These are phyloP conservation scores for Mycalesis mineus DNA, from an alignment of 2,888 invertebrate genomes.

Conservation along the genomic window DNA sequence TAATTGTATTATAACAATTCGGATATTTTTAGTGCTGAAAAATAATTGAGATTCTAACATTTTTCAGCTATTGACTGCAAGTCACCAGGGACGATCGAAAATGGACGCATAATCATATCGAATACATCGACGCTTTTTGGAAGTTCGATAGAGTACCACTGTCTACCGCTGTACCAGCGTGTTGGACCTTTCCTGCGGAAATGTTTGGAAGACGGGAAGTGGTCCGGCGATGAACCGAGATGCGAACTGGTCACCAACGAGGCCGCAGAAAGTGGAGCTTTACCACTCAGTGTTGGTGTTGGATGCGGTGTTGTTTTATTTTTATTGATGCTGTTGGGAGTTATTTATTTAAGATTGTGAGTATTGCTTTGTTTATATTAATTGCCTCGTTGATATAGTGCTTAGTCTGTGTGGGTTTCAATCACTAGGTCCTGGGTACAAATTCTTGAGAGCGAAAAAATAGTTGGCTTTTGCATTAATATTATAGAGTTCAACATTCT, in stretches of 20 bases:
- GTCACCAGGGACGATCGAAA: slow-evolving; percentile 86
- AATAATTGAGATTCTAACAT: no score
- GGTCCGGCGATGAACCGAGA: slow-evolving; percentile 92
- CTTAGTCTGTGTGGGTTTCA: no score
- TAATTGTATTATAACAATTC: no score
- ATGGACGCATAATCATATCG: slow-evolving; percentile 90
- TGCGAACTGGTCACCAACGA: slow-evolving; percentile 86
- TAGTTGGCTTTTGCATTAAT: no score
- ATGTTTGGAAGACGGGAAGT: slow-evolving; percentile 88
- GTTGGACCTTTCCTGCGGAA: slow-evolving; percentile 89
- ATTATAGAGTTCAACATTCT: no score
- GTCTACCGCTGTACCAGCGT: slow-evolving; percentile 89
- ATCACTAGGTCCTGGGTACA: no score
- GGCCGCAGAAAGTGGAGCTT: slow-evolving; percentile 83
- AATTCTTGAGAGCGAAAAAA: no score
- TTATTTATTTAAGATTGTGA: slow-evolving; percentile 90
- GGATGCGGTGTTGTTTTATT: slow-evolving; percentile 90
- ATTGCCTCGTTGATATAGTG: no score
- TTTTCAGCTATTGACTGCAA: slow-evolving; percentile 89
- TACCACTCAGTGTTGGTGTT: slow-evolving; percentile 90
- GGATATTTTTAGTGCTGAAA: no score
- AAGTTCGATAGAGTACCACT: slow-evolving; percentile 92
- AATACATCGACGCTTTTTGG: slow-evolving; percentile 91
- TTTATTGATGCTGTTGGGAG: slow-evolving; percentile 85
- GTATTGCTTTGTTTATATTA: slow-evolving; percentile 50